phyloP scores from a whole-genome alignment of 2,113 vertebrate species.

The Callipepla californica region DNA sequence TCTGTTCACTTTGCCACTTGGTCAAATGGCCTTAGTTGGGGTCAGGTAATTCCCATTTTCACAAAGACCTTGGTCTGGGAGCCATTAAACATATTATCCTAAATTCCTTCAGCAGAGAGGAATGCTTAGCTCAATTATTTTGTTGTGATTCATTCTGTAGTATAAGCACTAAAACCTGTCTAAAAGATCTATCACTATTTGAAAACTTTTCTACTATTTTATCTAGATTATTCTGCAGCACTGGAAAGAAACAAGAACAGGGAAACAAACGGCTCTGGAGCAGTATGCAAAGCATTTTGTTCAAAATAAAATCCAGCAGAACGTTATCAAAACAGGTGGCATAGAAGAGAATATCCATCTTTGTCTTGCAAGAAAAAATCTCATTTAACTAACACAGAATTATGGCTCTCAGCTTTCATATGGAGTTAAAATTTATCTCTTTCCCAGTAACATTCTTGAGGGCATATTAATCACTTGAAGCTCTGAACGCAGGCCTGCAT shows the following conservation, averaged over 20 bases:
- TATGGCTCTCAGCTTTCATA: neutral
- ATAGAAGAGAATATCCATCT: neutral
- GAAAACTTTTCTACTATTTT: neutral
- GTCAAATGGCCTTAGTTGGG: neutral
- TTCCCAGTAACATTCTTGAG: neutral
- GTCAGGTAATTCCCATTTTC: neutral
- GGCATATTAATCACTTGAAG: neutral
- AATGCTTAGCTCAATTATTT: neutral
- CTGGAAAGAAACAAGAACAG: neutral
- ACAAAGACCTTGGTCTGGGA: neutral
- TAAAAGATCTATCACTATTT: neutral
- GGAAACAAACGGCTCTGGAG: neutral
- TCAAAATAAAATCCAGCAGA: neutral
- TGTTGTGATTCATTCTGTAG: neutral
- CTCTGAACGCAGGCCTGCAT: neutral
- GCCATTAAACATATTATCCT: neutral
- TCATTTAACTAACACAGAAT: neutral
- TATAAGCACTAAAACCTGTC: neutral
- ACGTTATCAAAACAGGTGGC: neutral
- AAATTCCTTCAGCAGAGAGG: neutral
- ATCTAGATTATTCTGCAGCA: neutral
- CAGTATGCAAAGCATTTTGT: neutral
- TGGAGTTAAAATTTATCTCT: neutral
- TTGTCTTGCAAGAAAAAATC: neutral
- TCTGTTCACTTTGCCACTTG: neutral